Percentiles rank a stretch among this genome's conserved stretches.
Conservation (phyloP, 2,888 invertebrate genomes). For the Seira musarum region DNA sequence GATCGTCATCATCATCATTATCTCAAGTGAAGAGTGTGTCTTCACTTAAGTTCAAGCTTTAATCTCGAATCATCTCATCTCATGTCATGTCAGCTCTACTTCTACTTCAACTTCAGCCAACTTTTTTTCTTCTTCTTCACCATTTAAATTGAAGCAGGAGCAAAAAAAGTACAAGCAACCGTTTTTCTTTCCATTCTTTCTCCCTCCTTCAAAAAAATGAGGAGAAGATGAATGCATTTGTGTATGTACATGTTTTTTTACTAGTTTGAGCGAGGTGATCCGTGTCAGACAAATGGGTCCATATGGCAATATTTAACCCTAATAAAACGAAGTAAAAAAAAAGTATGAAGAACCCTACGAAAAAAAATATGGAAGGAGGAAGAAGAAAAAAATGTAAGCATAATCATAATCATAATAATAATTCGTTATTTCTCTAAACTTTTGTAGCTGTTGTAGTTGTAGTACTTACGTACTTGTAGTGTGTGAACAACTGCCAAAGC, state of each 20-base stretch:
- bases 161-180: conserved; percentile 12
- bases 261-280: conserved; percentile 66
- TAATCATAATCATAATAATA: not conserved
- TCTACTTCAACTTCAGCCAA: conserved; percentile 1
- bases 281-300: conserved; percentile 69
- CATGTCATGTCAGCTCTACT: too few relatives aligned
- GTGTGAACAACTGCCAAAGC: conserved; percentile 7
- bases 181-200: not conserved
- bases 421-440: too few relatives aligned
- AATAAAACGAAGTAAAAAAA: conserved; percentile 64
- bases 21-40: conserved; percentile 30
- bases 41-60: conserved; percentile 22
- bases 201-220: not conserved
- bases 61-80: not conserved
- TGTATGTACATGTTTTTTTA: conserved; percentile 57
- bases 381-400: conserved; percentile 41
- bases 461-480: not conserved
- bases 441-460: not conserved
- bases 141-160: not conserved
- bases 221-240: conserved; percentile 49
- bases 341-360: conserved; percentile 51
- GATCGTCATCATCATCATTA: conserved; percentile 36
- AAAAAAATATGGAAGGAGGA: conserved; percentile 29
- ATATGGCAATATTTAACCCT: conserved; percentile 68
- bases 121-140: not conserved